Conservation (phyloP, 2,113 vertebrate species). For the Anoplopoma fimbria region DNA sequence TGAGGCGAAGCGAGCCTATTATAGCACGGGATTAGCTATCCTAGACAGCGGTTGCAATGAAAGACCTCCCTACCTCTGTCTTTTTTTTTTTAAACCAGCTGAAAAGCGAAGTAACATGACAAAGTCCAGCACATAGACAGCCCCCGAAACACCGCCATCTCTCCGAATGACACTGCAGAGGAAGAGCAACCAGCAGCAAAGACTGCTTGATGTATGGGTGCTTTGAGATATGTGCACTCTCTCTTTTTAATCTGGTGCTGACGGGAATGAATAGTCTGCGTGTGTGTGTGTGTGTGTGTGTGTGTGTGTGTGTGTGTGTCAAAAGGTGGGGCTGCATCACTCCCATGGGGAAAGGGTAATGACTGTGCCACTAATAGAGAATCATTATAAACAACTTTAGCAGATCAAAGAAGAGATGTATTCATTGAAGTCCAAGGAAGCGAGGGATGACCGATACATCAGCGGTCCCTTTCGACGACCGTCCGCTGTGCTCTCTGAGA, state of each 20-base stretch:
- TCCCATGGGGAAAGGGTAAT: slow-evolving; percentile 71
- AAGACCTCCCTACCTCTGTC: slow-evolving; percentile 58
- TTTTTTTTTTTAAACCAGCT: slow-evolving; percentile 11
- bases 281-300: slow-evolving; percentile 19
- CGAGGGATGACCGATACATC: slow-evolving; percentile 57
- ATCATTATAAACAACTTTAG: slow-evolving; percentile 78
- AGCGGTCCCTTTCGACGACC: slow-evolving; percentile 49
- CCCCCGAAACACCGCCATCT: background rate
- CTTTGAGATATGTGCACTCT: slow-evolving; percentile 68
- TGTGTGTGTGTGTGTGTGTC: slow-evolving; percentile 43
- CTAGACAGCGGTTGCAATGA: slow-evolving; percentile 43
- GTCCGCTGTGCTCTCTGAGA: slow-evolving; percentile 27
- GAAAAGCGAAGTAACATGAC: slow-evolving; percentile 30
- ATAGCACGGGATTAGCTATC: slow-evolving; percentile 67
- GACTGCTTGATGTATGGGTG: slow-evolving; percentile 59
- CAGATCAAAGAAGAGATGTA: slow-evolving; percentile 73
- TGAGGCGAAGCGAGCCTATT: slow-evolving; percentile 59
- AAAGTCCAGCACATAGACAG: slow-evolving; percentile 27
- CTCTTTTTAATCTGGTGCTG: slow-evolving; percentile 72
- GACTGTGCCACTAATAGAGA: slow-evolving; percentile 68
- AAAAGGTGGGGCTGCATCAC: slow-evolving; percentile 49
- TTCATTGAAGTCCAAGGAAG: slow-evolving; percentile 59
- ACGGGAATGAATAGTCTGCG: slow-evolving; percentile 61
- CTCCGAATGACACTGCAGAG: slow-evolving; percentile 58
- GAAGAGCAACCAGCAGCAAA: slow-evolving; percentile 33